Evolutionary conservation across 2,113 vertebrate genomes (phyloP).

Genomic region (Grallaria varia): DNA sequence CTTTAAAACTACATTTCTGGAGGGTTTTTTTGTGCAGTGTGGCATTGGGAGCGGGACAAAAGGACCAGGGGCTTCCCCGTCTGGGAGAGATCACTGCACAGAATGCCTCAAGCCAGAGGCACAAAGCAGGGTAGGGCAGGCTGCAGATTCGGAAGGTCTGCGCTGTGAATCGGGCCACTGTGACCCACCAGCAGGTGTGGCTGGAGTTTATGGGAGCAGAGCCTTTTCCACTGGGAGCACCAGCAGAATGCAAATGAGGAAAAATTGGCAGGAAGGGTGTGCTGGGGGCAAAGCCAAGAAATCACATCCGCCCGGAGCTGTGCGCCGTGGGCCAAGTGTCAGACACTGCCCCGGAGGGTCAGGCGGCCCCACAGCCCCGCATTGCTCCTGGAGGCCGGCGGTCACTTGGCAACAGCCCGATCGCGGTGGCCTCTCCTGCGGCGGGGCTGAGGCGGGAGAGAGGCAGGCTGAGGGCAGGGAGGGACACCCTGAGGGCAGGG

Average conservation of each 20-base stretch:
- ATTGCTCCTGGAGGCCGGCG: not conserved
- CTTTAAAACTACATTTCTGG: not conserved
- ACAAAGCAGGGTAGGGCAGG: not conserved
- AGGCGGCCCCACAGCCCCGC: not conserved
- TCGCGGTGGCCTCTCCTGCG: fast-evolving
- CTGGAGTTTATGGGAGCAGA: not conserved
- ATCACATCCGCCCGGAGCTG: conserved; percentile 40
- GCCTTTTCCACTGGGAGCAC: not conserved
- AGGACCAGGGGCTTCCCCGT: not conserved
- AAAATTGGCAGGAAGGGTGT: conserved; percentile 37
- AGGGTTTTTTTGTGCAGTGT: not conserved
- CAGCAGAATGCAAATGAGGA: conserved; percentile 15
- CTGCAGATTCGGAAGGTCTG: not conserved
- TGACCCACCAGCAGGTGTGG: conserved; percentile 16
- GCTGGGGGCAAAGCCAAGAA: conserved; percentile 54
- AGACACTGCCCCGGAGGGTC: not conserved
- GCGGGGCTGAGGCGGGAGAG: not conserved
- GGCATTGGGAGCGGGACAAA: fast-evolving
- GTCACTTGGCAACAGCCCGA: not conserved
- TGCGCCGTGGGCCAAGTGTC: not conserved
- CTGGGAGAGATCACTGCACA: not conserved
- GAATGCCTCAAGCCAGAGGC: not conserved
- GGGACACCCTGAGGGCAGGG: no score
- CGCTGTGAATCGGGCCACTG: not conserved
- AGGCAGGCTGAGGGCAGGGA: no score